Conservation (phyloP, 2,797 vertebrate genomes). For the Paratrypauchen microcephalus region DNA sequence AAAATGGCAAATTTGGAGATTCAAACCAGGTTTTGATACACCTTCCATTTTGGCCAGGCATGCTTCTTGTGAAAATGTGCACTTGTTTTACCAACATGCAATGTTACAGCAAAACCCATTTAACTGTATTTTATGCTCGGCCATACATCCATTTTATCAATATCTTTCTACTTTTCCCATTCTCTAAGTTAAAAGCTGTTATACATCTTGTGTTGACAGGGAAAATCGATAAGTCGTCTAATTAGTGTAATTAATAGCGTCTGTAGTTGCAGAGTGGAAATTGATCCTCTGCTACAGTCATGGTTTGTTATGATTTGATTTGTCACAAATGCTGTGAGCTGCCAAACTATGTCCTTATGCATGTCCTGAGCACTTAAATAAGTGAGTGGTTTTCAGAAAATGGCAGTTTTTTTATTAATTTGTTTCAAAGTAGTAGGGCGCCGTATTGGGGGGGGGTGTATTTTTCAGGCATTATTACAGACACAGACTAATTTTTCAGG, state of each 20-base stretch:
- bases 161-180: not conserved
- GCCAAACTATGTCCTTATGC: not conserved
- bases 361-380: not conserved
- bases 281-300: conserved; percentile 37
- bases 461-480: conserved; percentile 14
- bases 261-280: conserved; percentile 19
- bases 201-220: conserved; percentile 11
- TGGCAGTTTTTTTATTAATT: too few relatives aligned
- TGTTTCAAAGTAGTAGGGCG: not conserved
- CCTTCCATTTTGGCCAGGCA: not conserved
- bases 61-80: not conserved
- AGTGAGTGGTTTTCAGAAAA: not conserved
- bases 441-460: not conserved
- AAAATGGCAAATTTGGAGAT: not conserved
- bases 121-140: too few relatives aligned
- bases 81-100: too few relatives aligned
- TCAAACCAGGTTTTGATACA: not conserved
- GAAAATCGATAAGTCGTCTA: conserved; percentile 38
- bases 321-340: conserved; percentile 17
- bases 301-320: conserved; percentile 8
- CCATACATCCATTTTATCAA: not conserved
- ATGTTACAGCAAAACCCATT: not conserved
- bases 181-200: conserved; percentile 13
- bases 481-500: conserved; percentile 13
- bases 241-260: conserved; percentile 45